Conservation (phyloP, 2,797 vertebrate genomes). For the Sebastes kiyomatsui region DNA sequence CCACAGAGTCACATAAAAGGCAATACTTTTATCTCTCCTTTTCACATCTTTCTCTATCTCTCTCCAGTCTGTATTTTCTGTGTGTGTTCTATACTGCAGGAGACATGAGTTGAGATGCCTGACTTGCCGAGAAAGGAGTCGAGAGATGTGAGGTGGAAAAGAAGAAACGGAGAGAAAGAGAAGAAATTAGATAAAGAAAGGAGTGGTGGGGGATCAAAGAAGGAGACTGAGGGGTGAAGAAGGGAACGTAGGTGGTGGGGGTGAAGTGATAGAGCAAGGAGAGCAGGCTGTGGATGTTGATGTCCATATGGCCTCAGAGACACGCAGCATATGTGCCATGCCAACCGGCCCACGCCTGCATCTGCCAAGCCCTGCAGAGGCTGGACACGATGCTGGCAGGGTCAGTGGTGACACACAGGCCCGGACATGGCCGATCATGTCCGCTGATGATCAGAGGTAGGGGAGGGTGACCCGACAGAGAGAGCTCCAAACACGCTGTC, state of each 20-base stretch:
- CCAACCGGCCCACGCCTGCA: conserved; percentile 31
- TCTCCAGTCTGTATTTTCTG: neutral
- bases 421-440: conserved; percentile 41
- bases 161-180: neutral
- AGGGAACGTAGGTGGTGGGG: neutral
- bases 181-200: neutral
- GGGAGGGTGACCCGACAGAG: neutral
- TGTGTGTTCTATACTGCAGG: neutral
- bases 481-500: neutral
- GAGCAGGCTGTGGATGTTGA: conserved; percentile 15
- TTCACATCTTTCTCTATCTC: neutral
- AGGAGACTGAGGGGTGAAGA: neutral
- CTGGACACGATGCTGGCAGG: conserved; percentile 31
- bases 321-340: conserved; percentile 45
- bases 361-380: conserved; percentile 44
- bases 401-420: conserved; percentile 36
- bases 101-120: neutral
- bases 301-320: conserved; percentile 57
- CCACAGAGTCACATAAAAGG: conserved; percentile 32
- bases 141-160: neutral
- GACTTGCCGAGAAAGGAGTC: conserved; percentile 2
- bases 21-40: conserved; percentile 7
- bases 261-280: neutral
- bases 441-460: conserved; percentile 20
- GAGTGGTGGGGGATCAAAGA: neutral